Conservation (phyloP, 2,113 vertebrate species). For the Eulemur macaco region DNA sequence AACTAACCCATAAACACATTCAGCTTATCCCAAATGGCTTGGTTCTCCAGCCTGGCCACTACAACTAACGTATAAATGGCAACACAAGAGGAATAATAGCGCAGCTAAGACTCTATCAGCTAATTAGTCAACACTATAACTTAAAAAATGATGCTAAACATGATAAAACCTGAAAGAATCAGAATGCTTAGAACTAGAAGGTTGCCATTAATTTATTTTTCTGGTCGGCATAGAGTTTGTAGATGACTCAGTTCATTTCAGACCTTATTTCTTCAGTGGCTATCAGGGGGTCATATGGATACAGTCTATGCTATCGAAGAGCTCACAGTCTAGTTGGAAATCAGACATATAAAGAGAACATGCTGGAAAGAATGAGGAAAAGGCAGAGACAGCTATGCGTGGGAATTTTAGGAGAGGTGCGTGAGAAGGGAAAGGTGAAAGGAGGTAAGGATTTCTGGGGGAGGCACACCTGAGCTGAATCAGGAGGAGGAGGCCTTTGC, state of each 20-base stretch:
- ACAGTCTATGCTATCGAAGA: background rate
- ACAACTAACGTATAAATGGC: background rate
- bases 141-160: background rate
- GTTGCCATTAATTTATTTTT: background rate
- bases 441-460: background rate
- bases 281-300: background rate
- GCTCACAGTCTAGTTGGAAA: background rate
- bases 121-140: background rate
- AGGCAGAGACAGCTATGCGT: background rate
- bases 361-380: background rate
- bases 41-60: background rate
- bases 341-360: background rate
- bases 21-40: background rate
- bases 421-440: background rate
- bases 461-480: too few species aligned
- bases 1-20: background rate
- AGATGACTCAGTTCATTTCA: background rate
- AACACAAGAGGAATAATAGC: background rate
- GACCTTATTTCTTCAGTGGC: background rate
- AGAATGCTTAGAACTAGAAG: background rate
- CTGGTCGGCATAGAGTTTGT: background rate
- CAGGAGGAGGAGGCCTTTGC: background rate
- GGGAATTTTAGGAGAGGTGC: background rate
- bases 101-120: background rate
- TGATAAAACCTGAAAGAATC: background rate